Percentiles rank a stretch among this genome's conserved stretches.
Evolutionary conservation across 2,797 vertebrate genomes (phyloP).

Genomic region (Potorous gilbertii): DNA sequence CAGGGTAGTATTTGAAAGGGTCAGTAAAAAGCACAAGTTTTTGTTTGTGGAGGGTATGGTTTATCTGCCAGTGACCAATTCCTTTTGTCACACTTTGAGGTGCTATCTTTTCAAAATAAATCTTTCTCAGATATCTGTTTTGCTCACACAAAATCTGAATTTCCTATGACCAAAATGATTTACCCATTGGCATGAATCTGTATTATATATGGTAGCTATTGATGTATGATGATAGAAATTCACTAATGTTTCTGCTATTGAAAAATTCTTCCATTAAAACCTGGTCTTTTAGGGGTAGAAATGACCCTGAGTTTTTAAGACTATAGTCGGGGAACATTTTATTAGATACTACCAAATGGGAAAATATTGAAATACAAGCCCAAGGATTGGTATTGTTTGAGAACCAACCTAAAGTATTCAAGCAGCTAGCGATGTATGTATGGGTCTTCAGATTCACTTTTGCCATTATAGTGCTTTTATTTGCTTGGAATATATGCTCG

Average conservation of each 20-base stretch:
- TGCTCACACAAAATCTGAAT: not conserved
- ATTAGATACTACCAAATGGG: not conserved
- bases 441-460: not conserved
- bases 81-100: not conserved
- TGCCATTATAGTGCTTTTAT: not conserved
- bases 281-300: not conserved
- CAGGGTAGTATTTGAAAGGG: not conserved
- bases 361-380: not conserved
- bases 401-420: not conserved
- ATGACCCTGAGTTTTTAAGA: not conserved
- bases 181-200: not conserved
- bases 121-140: not conserved
- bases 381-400: not conserved
- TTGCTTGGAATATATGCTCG: not conserved
- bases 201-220: not conserved
- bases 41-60: not conserved
- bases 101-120: not conserved
- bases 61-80: conserved; percentile 1
- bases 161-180: not conserved
- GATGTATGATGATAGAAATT: not conserved
- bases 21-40: not conserved
- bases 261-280: not conserved
- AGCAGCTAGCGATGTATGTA: not conserved
- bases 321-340: not conserved
- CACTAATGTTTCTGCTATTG: not conserved